Evolutionary conservation across 2,113 vertebrate species (phyloP), one percentile per base, ranked within the genome.

Genomic region (Vanacampus margaritifer): DNA sequence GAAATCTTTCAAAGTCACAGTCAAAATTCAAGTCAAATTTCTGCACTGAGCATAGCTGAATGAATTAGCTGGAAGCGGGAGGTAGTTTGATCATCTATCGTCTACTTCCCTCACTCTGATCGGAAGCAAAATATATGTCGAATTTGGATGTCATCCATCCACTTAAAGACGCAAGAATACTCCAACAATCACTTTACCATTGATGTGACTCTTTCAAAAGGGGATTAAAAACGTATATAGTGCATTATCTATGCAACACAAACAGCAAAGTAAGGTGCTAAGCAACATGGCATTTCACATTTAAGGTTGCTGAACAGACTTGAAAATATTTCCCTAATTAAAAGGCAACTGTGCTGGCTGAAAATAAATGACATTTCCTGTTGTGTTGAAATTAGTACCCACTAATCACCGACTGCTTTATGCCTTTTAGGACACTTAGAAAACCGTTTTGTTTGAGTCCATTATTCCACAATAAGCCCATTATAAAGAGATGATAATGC

Each of bases 401-500:
- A 0, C 60, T 43, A 43, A 62, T 41, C 37, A 23, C 36, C 58
- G 19, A 26, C 58, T 61, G 36, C 21, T 14, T 61, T 61, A 54
- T 26, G 58, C 58, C 58, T 61, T 61, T 37, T 23, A 14, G 58
- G 58, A 61, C 35, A 61, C 58, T 61, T 39, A 36, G 32, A 62
- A 62, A 62, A 62, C n/a, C 12, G 5, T 62, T 79, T 65, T 73
- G 67, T 51, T 41, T 68, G 73, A 85, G 3, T 70, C 60, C 28
- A 66, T 83, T 74, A 79, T 84, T 69, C 58, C 67, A 61, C 57
- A 79, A 65, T 81, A 78, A 85, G 65, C 68, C 67, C 72, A 65
- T 85, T 79, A 69, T 69, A 70, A 82, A 72, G 53, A 65, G 43
- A 65, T 72, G 65, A 68, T 79, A 69, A 80, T 79, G 68, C 62